Conservation (phyloP, 1,140 invertebrate genomes). For the Drosophila willistoni region DNA sequence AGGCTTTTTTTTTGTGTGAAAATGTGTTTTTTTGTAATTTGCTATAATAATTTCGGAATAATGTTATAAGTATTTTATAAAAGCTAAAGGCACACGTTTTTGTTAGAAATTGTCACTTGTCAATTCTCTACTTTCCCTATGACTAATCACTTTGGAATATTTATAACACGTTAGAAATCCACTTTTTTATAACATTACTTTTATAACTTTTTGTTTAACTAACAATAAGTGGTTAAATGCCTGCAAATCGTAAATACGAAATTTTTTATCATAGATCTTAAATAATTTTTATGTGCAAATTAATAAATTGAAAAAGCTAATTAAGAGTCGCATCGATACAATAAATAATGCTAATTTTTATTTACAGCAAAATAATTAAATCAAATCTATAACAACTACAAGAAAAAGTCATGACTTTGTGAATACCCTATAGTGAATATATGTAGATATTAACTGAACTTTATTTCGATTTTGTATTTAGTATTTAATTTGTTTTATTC, state of each 20-base stretch:
- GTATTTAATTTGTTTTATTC: too few relatives aligned
- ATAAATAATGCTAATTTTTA: not conserved
- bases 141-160: too few relatives aligned
- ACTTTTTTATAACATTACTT: not conserved
- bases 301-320: conserved; percentile 5
- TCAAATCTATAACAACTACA: not conserved
- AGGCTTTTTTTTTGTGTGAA: not conserved
- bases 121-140: too few relatives aligned
- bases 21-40: conserved; percentile 1
- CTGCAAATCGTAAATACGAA: not conserved
- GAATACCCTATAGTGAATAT: too few relatives aligned
- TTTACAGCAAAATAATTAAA: not conserved
- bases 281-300: not conserved
- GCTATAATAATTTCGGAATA: not conserved
- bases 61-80: not conserved
- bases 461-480: too few relatives aligned
- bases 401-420: too few relatives aligned
- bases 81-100: too few relatives aligned
- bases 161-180: too few relatives aligned
- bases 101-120: too few relatives aligned
- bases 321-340: not conserved
- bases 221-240: not conserved
- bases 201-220: not conserved
- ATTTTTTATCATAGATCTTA: not conserved
- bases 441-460: too few relatives aligned